phyloP scores from a whole-genome alignment of 2,888 invertebrate genomes.

The Scelioninae gen. 2 region DNA sequence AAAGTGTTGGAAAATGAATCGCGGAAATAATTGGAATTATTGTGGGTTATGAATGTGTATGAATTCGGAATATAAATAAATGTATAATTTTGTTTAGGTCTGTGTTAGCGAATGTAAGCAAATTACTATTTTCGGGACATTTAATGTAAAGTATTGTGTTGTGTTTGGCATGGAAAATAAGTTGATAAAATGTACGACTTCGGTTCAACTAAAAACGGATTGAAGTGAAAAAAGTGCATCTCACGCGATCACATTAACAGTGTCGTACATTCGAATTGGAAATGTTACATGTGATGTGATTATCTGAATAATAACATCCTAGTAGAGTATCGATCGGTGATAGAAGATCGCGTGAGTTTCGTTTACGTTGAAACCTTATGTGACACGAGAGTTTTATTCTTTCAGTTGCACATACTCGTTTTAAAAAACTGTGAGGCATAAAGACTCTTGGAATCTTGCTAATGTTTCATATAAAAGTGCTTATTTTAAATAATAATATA shows the following conservation, averaged over 20 bases:
- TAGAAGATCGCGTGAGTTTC: slow-evolving; percentile 58
- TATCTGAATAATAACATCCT: slow-evolving; percentile 57
- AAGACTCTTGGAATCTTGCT: not conserved
- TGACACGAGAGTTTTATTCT: slow-evolving; percentile 37
- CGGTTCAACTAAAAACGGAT: slow-evolving; percentile 29
- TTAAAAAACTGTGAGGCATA: no score
- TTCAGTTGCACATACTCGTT: slow-evolving; percentile 4
- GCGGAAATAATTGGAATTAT: not conserved
- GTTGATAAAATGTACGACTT: slow-evolving; percentile 43
- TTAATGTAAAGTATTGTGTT: slow-evolving; percentile 8
- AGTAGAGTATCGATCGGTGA: slow-evolving; percentile 52
- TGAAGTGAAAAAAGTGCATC: slow-evolving; percentile 47
- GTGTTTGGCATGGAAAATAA: slow-evolving; percentile 14
- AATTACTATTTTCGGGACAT: no score
- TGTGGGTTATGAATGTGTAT: not conserved
- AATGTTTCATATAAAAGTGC: no score
- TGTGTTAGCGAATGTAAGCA: no score
- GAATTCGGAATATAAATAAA: no score
- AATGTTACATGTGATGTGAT: slow-evolving; percentile 54
- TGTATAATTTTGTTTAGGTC: no score
- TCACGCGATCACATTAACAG: slow-evolving; percentile 53
- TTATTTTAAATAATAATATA: no score
- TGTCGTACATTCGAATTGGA: slow-evolving; percentile 47
- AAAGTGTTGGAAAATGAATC: not conserved
- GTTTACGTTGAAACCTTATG: slow-evolving; percentile 60